phyloP scores from a whole-genome alignment of 2,888 invertebrate species.

The Drosophila paranaensis region DNA sequence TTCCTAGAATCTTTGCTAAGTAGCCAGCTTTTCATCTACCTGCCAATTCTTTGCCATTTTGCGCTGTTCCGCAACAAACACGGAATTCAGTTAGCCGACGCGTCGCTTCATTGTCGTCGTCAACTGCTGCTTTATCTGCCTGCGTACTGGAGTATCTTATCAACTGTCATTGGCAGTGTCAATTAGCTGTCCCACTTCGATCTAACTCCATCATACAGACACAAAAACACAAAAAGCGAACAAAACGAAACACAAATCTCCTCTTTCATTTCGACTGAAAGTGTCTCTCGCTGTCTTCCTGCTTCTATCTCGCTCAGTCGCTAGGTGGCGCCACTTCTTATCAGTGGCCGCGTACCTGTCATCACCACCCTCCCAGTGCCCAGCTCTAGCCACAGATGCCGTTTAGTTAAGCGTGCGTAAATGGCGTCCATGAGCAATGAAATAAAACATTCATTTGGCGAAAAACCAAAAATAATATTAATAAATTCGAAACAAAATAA shows the following conservation, averaged over 20 bases:
- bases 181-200: slow-evolving; percentile 30
- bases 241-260: slow-evolving; percentile 11
- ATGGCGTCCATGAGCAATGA: too few species aligned
- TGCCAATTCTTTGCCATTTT: slow-evolving; percentile 30
- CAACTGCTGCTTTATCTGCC: slow-evolving; percentile 36
- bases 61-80: slow-evolving; percentile 19
- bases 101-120: neutral
- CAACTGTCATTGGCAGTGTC: neutral
- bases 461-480: too few species aligned
- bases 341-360: slow-evolving; percentile 48
- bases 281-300: slow-evolving; percentile 4
- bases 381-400: neutral
- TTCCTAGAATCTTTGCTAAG: slow-evolving; percentile 44
- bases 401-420: neutral
- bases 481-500: neutral
- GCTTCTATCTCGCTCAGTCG: slow-evolving; percentile 19
- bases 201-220: neutral
- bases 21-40: slow-evolving; percentile 46
- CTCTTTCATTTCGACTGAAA: slow-evolving; percentile 2
- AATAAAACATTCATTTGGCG: slow-evolving; percentile 1
- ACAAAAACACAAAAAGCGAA: neutral
- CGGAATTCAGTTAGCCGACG: slow-evolving; percentile 10
- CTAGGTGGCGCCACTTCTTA: slow-evolving; percentile 57
- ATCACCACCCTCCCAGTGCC: neutral
- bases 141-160: slow-evolving; percentile 9